Percentiles rank a stretch among this genome's conserved stretches.
Conservation (phyloP, 2,888 invertebrate genomes). For the Cryptophagus acutangulus region DNA sequence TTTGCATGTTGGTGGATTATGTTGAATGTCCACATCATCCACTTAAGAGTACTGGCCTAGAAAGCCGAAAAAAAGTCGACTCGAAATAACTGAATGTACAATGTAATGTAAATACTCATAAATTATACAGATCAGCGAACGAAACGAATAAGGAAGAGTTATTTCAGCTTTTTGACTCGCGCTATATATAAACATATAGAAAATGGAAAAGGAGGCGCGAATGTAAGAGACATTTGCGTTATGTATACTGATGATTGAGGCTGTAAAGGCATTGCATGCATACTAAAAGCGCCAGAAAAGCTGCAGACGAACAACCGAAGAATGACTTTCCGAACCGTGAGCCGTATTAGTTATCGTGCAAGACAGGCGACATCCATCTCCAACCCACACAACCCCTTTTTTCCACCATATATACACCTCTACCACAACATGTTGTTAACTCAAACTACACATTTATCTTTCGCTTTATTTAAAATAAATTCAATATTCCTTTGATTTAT, state of each 20-base stretch:
- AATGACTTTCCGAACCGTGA: conserved; percentile 29
- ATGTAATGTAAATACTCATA: conserved; percentile 42
- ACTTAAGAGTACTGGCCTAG: no score
- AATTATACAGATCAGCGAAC: conserved; percentile 39
- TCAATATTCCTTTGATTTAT: no score
- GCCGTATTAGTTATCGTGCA: conserved; percentile 25
- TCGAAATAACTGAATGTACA: conserved; percentile 35
- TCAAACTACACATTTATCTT: no score
- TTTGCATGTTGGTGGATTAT: no score
- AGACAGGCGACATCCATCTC: conserved; percentile 26
- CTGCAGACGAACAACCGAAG: conserved; percentile 16
- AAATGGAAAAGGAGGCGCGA: conserved; percentile 42
- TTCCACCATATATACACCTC: no score
- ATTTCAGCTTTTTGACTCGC: conserved; percentile 41
- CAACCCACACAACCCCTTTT: conserved; percentile 6
- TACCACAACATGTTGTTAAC: no score
- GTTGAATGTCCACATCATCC: no score
- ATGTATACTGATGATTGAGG: conserved; percentile 43
- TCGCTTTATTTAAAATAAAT: no score
- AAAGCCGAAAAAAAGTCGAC: no score
- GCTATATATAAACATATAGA: conserved; percentile 33
- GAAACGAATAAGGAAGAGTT: conserved; percentile 39
- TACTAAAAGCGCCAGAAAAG: conserved; percentile 27
- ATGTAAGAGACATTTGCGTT: conserved; percentile 43
- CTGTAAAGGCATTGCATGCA: conserved; percentile 33